Percentiles rank a stretch among this genome's conserved stretches.
Conservation (phyloP, 2,797 vertebrate species). For the Pristis pectinata region DNA sequence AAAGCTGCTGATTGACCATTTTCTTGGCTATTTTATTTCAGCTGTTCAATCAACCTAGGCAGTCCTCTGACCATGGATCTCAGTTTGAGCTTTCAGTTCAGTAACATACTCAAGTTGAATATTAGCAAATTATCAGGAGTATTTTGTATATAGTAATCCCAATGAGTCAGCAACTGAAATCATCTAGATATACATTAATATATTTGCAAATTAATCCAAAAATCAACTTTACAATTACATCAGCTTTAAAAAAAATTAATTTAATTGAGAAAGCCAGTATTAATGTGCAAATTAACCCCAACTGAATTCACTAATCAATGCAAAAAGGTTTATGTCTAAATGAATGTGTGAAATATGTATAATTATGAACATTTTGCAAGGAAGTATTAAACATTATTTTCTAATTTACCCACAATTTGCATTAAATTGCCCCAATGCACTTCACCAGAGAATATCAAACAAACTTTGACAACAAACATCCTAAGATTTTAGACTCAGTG, state of each 20-base stretch:
- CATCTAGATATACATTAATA: background rate
- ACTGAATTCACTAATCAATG: background rate
- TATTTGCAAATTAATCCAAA: background rate
- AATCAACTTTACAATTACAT: background rate
- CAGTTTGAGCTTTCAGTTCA: background rate
- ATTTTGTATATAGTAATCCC: background rate
- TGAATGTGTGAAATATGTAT: background rate
- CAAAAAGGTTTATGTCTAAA: background rate
- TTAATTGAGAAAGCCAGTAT: background rate
- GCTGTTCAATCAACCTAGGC: no score
- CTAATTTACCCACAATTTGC: background rate
- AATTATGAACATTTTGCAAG: background rate
- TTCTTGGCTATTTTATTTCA: background rate
- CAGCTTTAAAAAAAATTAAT: background rate
- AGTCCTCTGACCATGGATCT: background rate
- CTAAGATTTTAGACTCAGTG: background rate
- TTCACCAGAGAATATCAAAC: background rate
- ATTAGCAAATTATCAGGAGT: background rate
- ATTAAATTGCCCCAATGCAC: background rate
- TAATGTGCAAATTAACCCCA: background rate
- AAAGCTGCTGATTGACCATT: background rate
- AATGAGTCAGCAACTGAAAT: background rate
- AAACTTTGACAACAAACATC: background rate
- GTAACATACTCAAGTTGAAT: background rate
- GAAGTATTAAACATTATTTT: background rate